Conservation (phyloP, 2,113 vertebrate species). For the Nipponia nippon region DNA sequence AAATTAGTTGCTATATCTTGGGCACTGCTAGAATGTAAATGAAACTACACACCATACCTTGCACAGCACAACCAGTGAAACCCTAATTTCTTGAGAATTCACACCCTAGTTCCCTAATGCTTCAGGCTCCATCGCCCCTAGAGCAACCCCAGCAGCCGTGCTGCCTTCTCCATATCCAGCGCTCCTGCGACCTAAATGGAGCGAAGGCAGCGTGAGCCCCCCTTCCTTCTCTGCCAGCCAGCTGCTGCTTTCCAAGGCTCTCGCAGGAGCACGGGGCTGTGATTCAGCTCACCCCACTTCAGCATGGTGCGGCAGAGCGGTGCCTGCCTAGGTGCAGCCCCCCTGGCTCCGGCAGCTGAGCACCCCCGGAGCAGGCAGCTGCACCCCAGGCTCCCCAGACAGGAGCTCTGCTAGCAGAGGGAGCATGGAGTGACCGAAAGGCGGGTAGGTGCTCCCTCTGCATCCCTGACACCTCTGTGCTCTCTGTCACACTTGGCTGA, state of each 20-base stretch:
- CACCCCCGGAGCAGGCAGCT: neutral
- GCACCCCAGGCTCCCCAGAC: neutral
- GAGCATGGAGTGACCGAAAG: neutral
- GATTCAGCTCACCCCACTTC: neutral
- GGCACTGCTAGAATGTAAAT: accelerated
- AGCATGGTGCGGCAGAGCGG: neutral
- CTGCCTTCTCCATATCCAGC: neutral
- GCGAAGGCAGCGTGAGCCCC: neutral
- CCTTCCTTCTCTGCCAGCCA: neutral
- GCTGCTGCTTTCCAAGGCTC: neutral
- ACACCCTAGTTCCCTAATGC: neutral
- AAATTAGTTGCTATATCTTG: neutral
- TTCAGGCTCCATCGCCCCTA: neutral
- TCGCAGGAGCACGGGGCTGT: accelerated
- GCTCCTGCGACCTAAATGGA: neutral
- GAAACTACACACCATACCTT: neutral
- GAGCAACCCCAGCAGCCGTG: neutral
- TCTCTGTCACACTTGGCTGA: neutral
- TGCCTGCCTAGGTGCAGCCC: neutral
- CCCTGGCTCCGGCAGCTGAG: neutral
- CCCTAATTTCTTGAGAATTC: neutral
- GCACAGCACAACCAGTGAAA: neutral
- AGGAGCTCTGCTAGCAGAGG: neutral
- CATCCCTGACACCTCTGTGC: neutral
- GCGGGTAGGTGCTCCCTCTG: neutral